Percentiles rank a stretch among this genome's conserved stretches.
phyloP scores from a whole-genome alignment of 2,113 vertebrate genomes.

The Zeus faber region DNA sequence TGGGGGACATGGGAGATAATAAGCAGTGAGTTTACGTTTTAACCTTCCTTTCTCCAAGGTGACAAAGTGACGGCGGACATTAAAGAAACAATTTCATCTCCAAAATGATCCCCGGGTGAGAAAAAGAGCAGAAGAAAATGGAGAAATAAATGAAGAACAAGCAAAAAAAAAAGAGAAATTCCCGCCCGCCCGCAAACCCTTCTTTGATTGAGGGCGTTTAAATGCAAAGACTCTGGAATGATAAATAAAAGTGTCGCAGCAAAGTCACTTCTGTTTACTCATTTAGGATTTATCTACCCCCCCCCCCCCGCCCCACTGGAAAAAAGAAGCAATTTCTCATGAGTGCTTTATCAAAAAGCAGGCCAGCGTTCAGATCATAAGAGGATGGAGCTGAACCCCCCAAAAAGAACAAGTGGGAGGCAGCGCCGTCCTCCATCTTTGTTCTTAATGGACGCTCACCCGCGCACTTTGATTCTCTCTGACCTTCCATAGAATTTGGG shows the following conservation, averaged over 20 bases:
- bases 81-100: slow-evolving; percentile 25
- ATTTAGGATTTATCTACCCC: slow-evolving; percentile 55
- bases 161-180: too few species aligned
- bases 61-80: slow-evolving; percentile 16
- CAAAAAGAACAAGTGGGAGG: too few species aligned
- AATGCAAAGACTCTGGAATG: slow-evolving; percentile 30
- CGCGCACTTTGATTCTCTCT: too few species aligned
- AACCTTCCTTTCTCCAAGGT: slow-evolving; percentile 8
- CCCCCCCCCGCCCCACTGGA: slow-evolving; percentile 16
- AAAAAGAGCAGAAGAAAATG: slow-evolving; percentile 12
- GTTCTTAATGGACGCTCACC: too few species aligned
- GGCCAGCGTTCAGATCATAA: too few species aligned
- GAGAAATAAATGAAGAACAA: slow-evolving; percentile 6
- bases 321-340: slow-evolving; percentile 50
- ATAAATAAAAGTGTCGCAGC: slow-evolving; percentile 44
- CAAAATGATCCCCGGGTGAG: not conserved
- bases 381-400: too few species aligned
- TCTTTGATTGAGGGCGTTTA: slow-evolving; percentile 40
- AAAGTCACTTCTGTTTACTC: slow-evolving; percentile 56
- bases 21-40: too few species aligned
- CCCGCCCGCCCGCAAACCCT: too few species aligned
- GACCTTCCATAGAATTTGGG: too few species aligned
- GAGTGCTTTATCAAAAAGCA: slow-evolving; percentile 45
- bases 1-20: too few species aligned
- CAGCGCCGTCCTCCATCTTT: too few species aligned